Evolutionary conservation across 1,140 invertebrate genomes (phyloP), one percentile per base, ranked within the genome.

Genomic region (Drosophila obscura): DNA sequence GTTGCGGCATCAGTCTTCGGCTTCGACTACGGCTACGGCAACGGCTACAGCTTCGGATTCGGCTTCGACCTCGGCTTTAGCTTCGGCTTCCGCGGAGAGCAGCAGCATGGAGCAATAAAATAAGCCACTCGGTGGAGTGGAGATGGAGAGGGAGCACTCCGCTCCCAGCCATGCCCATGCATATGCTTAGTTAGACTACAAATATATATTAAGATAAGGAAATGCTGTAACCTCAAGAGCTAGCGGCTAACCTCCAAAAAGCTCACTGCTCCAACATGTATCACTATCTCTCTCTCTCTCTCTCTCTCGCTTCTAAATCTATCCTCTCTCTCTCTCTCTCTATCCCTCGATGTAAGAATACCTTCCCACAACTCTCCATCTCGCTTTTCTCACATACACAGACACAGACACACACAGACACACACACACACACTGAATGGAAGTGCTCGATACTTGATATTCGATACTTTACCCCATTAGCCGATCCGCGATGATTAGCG

Each of bases 111-210:
- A 26, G 43, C 2, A 24, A 9, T 4, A 63, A 28, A 15, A 31
- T 9, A 31, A 31, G 31, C 8, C 31, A 31, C 31, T 31, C 8
- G 0, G 28, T 26, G 15, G 28, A 50, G 28, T 26, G 15, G 28
- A 50, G 15, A 11, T 22, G 8, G 56, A 26, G 24, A n/a, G 50
- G 22, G 22, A 24, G 22, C 22, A 66, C 49, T 48, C 53, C 24
- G 43, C 31, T 44, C 52, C 44, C 51, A 50, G 66, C 26, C 66
- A 57, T 51, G 66, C 63, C 66, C 66, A 67, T 73, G 80, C 80
- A 62, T 82, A 75, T 71, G 80, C 80, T 83, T 83, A 83, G 80
- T 68, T 84, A 82, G 80, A 78, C 69, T 66, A n/a, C n/a, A 75
- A 45, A 75, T 52, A 24, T 49, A 26, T 19, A 46, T 51, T 69